A percentile compares a stretch with the other conserved stretches of the same genome.
These are phyloP conservation scores for Chloroceryle aenea DNA, from an alignment of 2,113 vertebrate species.

Conservation along the genomic window DNA sequence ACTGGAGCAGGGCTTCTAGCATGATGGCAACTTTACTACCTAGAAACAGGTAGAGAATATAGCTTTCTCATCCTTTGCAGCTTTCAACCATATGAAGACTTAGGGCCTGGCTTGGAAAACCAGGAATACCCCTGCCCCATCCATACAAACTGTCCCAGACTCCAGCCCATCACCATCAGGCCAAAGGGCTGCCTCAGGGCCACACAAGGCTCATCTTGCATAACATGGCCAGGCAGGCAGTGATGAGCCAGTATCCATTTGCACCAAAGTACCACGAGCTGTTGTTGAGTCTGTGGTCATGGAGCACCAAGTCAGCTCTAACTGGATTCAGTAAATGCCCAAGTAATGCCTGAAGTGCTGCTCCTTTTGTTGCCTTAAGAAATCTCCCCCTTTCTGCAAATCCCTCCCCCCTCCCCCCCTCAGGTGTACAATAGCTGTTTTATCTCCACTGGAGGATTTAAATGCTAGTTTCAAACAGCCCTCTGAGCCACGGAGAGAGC, in stretches of 20 bases:
- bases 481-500: background rate
- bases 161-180: background rate
- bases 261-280: accelerated
- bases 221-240: accelerated
- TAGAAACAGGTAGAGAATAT: background rate
- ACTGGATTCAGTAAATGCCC: background rate
- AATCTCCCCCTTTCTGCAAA: background rate
- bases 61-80: background rate
- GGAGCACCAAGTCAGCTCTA: background rate
- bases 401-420: background rate
- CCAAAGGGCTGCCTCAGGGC: background rate
- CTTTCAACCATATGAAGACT: background rate
- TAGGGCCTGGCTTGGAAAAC: background rate
- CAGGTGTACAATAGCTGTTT: background rate
- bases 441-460: background rate
- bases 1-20: background rate
- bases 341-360: background rate
- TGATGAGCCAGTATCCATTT: background rate
- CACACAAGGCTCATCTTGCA: background rate
- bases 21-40: background rate
- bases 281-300: background rate
- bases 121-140: background rate
- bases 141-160: background rate
- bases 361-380: background rate
- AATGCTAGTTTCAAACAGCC: background rate